A percentile compares a stretch with the other conserved stretches of the same genome.
Evolutionary conservation across 2,113 vertebrate genomes (phyloP).

Genomic region (Pantherophis guttatus): DNA sequence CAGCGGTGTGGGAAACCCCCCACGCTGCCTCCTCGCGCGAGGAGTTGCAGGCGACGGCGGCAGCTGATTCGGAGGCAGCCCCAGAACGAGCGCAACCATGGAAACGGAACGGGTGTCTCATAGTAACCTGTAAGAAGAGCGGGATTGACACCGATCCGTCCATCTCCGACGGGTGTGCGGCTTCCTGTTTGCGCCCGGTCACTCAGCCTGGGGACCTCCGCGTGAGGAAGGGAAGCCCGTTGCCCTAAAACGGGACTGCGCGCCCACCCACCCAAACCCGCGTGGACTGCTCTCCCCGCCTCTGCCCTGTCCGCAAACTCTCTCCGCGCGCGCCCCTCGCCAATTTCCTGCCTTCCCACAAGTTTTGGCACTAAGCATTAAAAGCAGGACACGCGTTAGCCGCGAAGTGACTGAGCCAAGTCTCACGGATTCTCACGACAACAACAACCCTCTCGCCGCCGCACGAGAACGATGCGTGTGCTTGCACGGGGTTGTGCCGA

Average conservation of each 20-base stretch:
- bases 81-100: slow-evolving; percentile 43
- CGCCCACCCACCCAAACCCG: not conserved
- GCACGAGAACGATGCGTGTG: not conserved
- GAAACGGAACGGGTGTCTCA: slow-evolving; percentile 58
- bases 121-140: slow-evolving; percentile 50
- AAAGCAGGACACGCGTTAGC: not conserved
- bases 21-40: not conserved
- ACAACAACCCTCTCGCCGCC: not conserved
- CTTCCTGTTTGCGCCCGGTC: not conserved
- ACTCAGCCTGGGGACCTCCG: not conserved
- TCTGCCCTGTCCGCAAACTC: not conserved
- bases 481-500: no score
- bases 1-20: not conserved
- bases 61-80: not conserved
- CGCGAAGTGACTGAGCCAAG: not conserved
- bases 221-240: not conserved
- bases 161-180: not conserved
- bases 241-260: not conserved
- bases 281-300: no score
- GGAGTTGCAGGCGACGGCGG: not conserved
- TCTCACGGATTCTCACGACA: not conserved
- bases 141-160: not conserved
- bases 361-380: not conserved
- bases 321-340: not conserved
- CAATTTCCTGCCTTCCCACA: not conserved